Evolutionary conservation across 1,140 invertebrate species (phyloP), one percentile per base, ranked within the genome.

Genomic region (Musca vetustissima): DNA sequence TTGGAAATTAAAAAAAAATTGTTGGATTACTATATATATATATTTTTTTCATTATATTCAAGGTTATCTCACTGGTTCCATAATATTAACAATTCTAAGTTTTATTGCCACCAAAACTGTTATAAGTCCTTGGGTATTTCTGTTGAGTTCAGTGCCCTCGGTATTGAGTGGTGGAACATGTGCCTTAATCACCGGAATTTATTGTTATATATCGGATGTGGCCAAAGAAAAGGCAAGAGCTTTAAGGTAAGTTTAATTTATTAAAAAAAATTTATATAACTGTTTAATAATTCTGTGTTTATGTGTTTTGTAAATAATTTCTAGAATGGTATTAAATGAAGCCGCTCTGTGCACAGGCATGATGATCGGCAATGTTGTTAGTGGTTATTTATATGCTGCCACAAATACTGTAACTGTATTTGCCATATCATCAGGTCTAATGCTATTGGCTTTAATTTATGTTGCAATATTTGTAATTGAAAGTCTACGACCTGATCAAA

Each of bases 141-240:
- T 90, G 4, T 19, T 89, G n/a, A 83, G 86, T 2, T 85, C 83
- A 4, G 75, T 90, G 21, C 88, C 88, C 1, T 77, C 83, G 11
- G 85, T 87, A n/a, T n/a, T 89, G 2, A 76, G 83, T 49, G 89
- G 89, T 24, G 88, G 88, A 52, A 84, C 84, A 65, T 85, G 84
- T 59, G 82, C 85, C 25, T 69, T 90, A 13, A 85, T 89, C 55
- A 85, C 88, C 47, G 87, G 86, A 19, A 84, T 86, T 25, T 86
- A 86, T 67, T 89, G 88, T 75, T 90, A 89, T 71, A 83, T 89
- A 52, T 85, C 86, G 53, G 89, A 91, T 75, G 85, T 89, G 65
- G 87, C 87, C 9, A 78, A 83, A 67, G 79, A 79, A 24, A 76
- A 85, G 8, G 85, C 85, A 47, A 82, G 88, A 75, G 85, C 87